Conservation (phyloP, 2,797 vertebrate genomes). For the Malurus splendens region DNA sequence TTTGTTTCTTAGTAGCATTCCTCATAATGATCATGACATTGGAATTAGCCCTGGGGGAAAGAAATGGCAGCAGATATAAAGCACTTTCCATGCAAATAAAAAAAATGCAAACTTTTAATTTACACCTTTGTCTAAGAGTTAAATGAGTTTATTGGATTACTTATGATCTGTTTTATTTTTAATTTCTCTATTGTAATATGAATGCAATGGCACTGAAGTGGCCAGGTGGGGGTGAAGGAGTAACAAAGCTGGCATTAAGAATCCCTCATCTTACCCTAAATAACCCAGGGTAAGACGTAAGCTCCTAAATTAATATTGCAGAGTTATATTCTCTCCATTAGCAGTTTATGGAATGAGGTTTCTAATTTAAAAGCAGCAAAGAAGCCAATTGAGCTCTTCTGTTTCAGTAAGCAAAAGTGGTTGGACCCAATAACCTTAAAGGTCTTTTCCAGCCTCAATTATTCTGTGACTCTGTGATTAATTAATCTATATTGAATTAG, state of each 20-base stretch:
- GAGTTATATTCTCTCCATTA: not conserved
- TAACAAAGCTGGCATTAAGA: not conserved
- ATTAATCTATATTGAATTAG: not conserved
- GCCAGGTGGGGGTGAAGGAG: not conserved
- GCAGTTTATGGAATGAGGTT: not conserved
- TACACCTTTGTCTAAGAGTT: not conserved
- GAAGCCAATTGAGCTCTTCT: not conserved
- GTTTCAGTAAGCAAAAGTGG: not conserved
- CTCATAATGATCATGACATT: not conserved
- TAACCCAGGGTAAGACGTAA: not conserved
- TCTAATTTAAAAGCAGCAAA: not conserved
- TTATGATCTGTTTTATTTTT: not conserved
- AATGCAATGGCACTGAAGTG: not conserved
- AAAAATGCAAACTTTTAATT: not conserved
- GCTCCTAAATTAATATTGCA: not conserved
- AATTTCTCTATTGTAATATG: not conserved
- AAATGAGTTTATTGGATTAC: not conserved
- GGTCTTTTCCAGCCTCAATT: not conserved
- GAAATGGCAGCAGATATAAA: not conserved
- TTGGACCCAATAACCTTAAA: not conserved
- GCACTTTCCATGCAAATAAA: not conserved
- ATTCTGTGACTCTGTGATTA: not conserved
- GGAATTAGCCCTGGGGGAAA: not conserved
- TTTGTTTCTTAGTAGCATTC: not conserved
- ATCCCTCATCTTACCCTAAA: not conserved